Evolutionary conservation across 2,113 vertebrate species (phyloP).

Genomic region (Clarias macrocephalus): DNA sequence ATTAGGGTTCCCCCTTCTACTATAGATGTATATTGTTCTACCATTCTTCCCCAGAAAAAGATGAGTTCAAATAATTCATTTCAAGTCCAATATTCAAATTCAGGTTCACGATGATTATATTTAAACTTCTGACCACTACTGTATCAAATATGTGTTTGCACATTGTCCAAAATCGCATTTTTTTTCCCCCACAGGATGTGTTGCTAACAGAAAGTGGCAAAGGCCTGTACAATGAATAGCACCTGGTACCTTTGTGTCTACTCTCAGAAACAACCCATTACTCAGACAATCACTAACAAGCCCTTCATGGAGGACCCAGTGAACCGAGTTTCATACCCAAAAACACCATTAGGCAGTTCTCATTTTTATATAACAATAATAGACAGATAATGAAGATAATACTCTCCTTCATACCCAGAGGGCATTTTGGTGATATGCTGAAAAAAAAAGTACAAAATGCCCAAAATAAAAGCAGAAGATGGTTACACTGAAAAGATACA

Average conservation of each 20-base stretch:
- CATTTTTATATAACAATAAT: background rate
- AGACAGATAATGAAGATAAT: background rate
- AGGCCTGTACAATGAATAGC: background rate
- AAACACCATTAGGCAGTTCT: background rate
- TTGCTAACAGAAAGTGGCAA: too few species aligned
- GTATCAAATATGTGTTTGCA: too few species aligned
- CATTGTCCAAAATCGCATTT: too few species aligned
- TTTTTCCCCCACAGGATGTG: too few species aligned
- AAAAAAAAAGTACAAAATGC: background rate
- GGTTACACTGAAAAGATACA: background rate
- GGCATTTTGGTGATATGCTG: slow-evolving; percentile 1
- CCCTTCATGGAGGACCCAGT: background rate
- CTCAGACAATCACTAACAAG: background rate
- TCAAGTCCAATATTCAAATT: too few species aligned
- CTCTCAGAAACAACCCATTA: background rate
- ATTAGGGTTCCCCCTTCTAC: too few species aligned
- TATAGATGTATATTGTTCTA: too few species aligned
- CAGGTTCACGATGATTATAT: too few species aligned
- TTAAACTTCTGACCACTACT: too few species aligned
- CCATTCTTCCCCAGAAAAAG: too few species aligned
- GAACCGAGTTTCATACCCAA: background rate
- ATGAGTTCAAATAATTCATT: too few species aligned
- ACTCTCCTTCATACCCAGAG: background rate
- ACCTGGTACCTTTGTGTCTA: background rate
- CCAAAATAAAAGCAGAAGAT: background rate